phyloP scores from a whole-genome alignment of 92 coral and sea anemone genomes.

The Nematostella vectensis region DNA sequence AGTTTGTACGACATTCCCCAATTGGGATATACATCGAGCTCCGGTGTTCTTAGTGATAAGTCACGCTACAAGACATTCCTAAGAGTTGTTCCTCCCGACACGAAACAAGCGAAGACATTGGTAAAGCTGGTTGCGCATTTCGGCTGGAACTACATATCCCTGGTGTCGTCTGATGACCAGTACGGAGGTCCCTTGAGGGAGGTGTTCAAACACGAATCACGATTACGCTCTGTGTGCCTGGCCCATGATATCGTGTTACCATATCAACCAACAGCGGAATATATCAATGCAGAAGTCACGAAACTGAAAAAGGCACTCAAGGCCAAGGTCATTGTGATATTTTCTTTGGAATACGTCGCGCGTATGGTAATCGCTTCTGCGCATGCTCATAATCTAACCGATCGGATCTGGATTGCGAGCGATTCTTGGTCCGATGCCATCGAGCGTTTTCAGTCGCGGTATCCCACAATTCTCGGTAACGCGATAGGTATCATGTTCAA shows the following conservation, averaged over 20 bases:
- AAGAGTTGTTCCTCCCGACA: constrained; percentile 59
- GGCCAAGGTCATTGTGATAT: constrained; percentile 38
- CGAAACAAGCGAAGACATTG: constrained; percentile 50
- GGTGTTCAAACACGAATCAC: constrained; percentile 23
- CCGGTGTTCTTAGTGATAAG: constrained; percentile 42
- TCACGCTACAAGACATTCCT: constrained; percentile 48
- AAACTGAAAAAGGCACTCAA: constrained; percentile 17
- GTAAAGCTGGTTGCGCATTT: constrained; percentile 39
- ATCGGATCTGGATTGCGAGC: constrained; percentile 58
- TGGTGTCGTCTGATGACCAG: constrained; percentile 52
- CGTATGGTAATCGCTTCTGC: constrained; percentile 34
- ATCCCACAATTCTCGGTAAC: constrained; percentile 9
- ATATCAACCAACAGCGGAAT: constrained; percentile 7
- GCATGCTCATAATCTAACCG: constrained; percentile 22
- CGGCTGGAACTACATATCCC: constrained; percentile 47
- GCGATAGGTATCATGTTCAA: constrained; percentile 28
- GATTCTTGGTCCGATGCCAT: constrained; percentile 56
- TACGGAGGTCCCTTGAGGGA: constrained; percentile 52
- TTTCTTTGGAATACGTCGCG: constrained; percentile 22
- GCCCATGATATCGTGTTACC: constrained; percentile 33
- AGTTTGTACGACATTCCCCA: constrained; percentile 47
- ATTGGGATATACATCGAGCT: constrained; percentile 56
- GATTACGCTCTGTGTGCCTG: constrained; percentile 34
- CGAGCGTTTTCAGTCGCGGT: constrained; percentile 6
- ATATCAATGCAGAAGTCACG: constrained; percentile 8